phyloP scores from a whole-genome alignment of 2,888 invertebrate species.

The Cancer borealis region DNA sequence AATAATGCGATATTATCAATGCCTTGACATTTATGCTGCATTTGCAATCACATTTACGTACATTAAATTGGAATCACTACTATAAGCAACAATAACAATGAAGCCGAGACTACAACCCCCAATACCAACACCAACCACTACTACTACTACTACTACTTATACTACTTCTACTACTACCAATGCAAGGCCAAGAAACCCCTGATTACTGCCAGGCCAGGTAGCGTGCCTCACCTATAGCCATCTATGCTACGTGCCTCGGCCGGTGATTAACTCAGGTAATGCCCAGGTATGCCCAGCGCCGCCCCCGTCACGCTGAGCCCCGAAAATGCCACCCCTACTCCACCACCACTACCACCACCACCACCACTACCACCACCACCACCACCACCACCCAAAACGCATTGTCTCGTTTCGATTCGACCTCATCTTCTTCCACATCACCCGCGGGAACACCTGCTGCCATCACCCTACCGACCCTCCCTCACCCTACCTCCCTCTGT shows the following conservation, averaged over 20 bases:
- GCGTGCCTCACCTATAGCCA: conserved; percentile 55
- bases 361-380: background rate
- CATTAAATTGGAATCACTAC: background rate
- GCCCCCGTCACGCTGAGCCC: conserved; percentile 38
- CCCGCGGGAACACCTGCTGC: background rate
- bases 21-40: background rate
- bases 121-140: background rate
- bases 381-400: background rate
- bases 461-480: background rate
- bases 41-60: background rate
- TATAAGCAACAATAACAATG: conserved; percentile 10
- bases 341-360: background rate
- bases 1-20: too few relatives aligned
- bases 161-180: background rate
- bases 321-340: conserved; percentile 7
- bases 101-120: background rate
- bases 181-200: conserved; percentile 53
- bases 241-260: conserved; percentile 50
- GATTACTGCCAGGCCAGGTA: conserved; percentile 58
- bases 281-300: conserved; percentile 45
- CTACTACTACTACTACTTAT: background rate
- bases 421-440: conserved; percentile 4
- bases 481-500: background rate
- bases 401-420: conserved; percentile 11
- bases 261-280: conserved; percentile 52